These are phyloP conservation scores for Indicator indicator DNA, from an alignment of 2,113 vertebrate species.

Conservation along the genomic window DNA sequence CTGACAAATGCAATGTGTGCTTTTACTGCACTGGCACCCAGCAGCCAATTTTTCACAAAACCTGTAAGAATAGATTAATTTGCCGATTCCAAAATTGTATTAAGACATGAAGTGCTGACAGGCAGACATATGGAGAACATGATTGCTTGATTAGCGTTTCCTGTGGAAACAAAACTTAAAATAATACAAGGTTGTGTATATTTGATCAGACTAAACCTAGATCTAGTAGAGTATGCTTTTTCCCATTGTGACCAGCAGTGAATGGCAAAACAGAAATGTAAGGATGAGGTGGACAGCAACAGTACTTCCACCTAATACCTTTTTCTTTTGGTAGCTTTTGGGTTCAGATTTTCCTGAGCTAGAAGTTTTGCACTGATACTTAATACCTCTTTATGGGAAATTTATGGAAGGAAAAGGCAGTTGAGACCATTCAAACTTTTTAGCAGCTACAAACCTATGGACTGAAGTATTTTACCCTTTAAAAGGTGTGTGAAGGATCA, in stretches of 20 bases:
- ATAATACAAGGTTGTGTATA: not conserved
- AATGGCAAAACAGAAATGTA: not conserved
- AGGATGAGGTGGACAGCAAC: not conserved
- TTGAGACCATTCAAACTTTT: not conserved
- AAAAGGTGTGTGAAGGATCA: not conserved
- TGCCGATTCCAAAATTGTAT: not conserved
- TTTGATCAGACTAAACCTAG: not conserved
- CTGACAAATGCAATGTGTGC: not conserved
- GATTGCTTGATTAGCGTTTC: not conserved
- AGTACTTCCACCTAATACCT: fast-evolving
- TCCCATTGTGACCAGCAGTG: not conserved
- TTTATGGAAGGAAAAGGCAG: not conserved
- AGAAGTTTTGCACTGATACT: not conserved
- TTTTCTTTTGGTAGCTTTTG: not conserved
- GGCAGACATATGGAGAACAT: not conserved
- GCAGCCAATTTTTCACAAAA: not conserved
- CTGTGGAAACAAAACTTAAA: not conserved
- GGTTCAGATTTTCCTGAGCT: not conserved
- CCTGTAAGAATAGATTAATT: not conserved
- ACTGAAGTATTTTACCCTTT: not conserved
- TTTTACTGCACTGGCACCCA: not conserved
- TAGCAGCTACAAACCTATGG: not conserved
- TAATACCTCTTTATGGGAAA: not conserved
- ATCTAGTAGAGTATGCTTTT: not conserved
- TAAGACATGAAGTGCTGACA: not conserved